Evolutionary conservation across 2,888 invertebrate genomes (phyloP).

Genomic region (Oscheius sp.): DNA sequence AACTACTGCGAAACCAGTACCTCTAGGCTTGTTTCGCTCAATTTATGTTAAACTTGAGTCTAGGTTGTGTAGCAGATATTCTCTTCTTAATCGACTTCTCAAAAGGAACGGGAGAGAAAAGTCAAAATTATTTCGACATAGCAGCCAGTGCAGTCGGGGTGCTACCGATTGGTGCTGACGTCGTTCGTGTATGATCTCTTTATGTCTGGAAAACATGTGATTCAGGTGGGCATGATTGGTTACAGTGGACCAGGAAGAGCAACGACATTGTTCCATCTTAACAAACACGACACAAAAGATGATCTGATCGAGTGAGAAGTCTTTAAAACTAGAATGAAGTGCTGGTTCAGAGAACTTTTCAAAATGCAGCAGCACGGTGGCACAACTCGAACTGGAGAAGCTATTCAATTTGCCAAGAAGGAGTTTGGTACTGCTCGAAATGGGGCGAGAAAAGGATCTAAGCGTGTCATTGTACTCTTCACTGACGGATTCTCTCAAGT

Average conservation of each 20-base stretch:
- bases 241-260: slow-evolving; percentile 54
- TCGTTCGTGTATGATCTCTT: slow-evolving; percentile 36
- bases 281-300: slow-evolving; percentile 51
- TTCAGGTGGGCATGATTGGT: slow-evolving; percentile 47
- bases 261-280: slow-evolving; percentile 40
- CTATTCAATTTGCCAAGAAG: slow-evolving; percentile 51
- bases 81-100: slow-evolving; percentile 51
- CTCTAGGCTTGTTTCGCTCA: slow-evolving; percentile 18
- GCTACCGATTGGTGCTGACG: slow-evolving; percentile 47
- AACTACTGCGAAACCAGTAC: slow-evolving; percentile 32
- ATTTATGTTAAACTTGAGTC: not conserved
- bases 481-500: slow-evolving; percentile 66
- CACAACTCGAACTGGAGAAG: slow-evolving; percentile 62
- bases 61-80: slow-evolving; percentile 45
- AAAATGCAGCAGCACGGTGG: slow-evolving; percentile 58
- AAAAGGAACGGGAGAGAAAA: slow-evolving; percentile 55
- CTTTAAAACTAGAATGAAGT: not conserved
- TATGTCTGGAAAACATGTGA: not conserved
- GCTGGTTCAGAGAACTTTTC: slow-evolving; percentile 46
- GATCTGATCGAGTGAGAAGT: slow-evolving; percentile 45
- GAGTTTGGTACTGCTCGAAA: slow-evolving; percentile 49
- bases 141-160: slow-evolving; percentile 45
- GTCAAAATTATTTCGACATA: slow-evolving; percentile 50
- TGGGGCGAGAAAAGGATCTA: slow-evolving; percentile 50
- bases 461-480: slow-evolving; percentile 59